Evolutionary conservation across 2,888 invertebrate species (phyloP).

Genomic region (Nomada fabriciana): DNA sequence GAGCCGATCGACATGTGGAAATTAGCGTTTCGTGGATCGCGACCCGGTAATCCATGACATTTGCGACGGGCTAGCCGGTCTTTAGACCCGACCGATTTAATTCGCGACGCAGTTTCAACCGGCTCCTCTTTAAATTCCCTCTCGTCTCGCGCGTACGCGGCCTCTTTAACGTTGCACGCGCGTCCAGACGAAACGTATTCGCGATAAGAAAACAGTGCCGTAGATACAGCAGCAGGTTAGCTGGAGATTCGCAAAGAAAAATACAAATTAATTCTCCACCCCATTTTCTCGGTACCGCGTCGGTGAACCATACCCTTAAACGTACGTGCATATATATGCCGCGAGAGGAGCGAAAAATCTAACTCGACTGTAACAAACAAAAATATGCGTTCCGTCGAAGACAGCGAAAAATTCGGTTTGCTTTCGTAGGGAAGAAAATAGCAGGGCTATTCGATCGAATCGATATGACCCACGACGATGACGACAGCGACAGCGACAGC

Average conservation of each 20-base stretch:
- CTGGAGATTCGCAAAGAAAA: no score
- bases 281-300: no score
- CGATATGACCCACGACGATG: background rate
- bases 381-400: no score
- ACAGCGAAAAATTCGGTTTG: no score
- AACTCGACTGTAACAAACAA: no score
- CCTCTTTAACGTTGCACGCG: background rate
- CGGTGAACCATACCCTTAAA: no score
- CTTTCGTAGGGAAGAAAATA: no score
- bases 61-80: constrained; percentile 26
- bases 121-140: constrained; percentile 33
- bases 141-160: constrained; percentile 8
- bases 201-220: constrained; percentile 30
- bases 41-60: constrained; percentile 40
- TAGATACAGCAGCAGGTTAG: no score
- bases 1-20: constrained; percentile 51
- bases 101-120: constrained; percentile 18
- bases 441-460: no score
- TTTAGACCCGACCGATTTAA: constrained; percentile 20
- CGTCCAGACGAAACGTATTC: constrained; percentile 23
- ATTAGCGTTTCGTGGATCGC: constrained; percentile 44
- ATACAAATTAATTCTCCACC: no score
- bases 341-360: no score
- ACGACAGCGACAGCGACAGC: constrained; percentile 18
- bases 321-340: no score